These are phyloP conservation scores for Steatornis caripensis DNA, from an alignment of 2,113 vertebrate genomes.

Conservation along the genomic window DNA sequence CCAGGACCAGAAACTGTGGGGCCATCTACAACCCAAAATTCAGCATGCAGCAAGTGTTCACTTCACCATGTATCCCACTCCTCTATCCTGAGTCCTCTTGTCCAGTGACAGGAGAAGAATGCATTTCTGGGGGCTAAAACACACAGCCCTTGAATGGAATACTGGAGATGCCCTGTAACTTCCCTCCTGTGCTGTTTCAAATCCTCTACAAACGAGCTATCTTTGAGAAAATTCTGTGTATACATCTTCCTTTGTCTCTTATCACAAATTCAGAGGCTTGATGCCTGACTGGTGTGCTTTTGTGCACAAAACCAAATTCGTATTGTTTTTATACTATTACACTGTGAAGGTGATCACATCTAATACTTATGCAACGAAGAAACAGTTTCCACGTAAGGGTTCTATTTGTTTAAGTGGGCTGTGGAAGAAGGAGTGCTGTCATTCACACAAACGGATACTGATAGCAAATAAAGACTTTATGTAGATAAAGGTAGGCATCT, in stretches of 20 bases:
- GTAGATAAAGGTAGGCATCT: background rate
- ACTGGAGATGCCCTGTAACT: background rate
- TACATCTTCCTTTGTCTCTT: background rate
- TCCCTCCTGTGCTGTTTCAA: background rate
- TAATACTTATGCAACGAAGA: background rate
- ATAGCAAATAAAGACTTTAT: background rate
- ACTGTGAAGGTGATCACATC: background rate
- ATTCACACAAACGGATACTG: background rate
- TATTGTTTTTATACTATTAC: background rate
- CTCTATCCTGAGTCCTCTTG: background rate
- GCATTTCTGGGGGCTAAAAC: fast-evolving
- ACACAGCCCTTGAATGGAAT: background rate
- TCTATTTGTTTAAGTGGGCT: background rate
- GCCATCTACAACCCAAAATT: background rate
- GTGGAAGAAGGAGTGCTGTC: background rate
- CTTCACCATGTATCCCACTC: background rate
- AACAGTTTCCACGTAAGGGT: background rate
- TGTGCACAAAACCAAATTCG: background rate
- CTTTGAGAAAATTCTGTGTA: background rate
- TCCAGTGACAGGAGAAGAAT: background rate
- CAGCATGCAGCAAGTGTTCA: background rate
- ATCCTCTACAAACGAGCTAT: background rate
- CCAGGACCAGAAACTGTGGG: background rate
- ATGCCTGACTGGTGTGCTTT: background rate
- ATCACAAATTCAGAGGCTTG: background rate